Evolutionary conservation across 2,797 vertebrate genomes (phyloP).

Genomic region (Brotula barbata): DNA sequence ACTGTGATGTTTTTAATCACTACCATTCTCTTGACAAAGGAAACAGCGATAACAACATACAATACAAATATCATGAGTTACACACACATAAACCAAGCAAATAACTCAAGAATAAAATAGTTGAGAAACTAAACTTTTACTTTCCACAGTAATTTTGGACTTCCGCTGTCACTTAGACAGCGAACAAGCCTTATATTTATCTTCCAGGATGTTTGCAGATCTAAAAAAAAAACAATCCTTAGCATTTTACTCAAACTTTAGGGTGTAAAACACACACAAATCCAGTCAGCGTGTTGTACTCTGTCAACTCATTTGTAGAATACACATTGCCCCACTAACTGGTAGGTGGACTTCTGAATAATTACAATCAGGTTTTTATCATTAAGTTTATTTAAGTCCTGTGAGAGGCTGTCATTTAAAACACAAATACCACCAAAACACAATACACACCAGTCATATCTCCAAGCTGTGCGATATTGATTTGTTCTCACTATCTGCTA

Average conservation of each 20-base stretch:
- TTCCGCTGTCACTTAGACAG: constrained; percentile 41
- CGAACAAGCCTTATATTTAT: constrained; percentile 18
- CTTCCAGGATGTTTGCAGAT: constrained; percentile 14
- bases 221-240: neutral
- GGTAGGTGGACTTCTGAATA: too few species aligned
- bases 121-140: constrained; percentile 35
- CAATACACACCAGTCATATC: constrained; percentile 55
- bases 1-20: constrained; percentile 47
- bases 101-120: constrained; percentile 30
- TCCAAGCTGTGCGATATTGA: constrained; percentile 62
- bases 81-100: constrained; percentile 26
- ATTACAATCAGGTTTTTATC: too few species aligned
- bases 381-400: neutral
- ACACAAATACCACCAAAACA: constrained; percentile 15
- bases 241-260: neutral
- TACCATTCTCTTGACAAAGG: constrained; percentile 48
- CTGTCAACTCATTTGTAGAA: too few species aligned
- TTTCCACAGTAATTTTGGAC: constrained; percentile 31
- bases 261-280: neutral
- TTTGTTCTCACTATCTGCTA: constrained; percentile 63
- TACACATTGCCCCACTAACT: too few species aligned
- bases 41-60: constrained; percentile 28
- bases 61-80: constrained; percentile 12
- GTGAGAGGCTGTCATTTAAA: constrained; percentile 9
- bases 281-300: too few species aligned